These are phyloP conservation scores for Penaeus japonicus DNA, from an alignment of 1,140 invertebrate species.

Conservation along the genomic window DNA sequence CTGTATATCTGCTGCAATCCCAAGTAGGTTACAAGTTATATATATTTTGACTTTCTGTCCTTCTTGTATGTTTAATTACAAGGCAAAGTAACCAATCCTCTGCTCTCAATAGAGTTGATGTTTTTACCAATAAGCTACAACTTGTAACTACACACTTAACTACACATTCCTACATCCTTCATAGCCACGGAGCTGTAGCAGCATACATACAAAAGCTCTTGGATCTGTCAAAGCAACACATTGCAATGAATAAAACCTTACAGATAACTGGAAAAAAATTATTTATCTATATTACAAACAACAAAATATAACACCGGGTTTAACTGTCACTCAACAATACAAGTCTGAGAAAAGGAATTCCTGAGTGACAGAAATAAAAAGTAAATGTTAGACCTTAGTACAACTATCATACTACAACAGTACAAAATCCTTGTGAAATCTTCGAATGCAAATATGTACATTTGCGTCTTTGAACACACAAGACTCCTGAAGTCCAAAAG, in stretches of 20 bases:
- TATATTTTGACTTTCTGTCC: too few species aligned
- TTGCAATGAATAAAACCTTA: neutral
- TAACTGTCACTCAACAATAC: constrained; percentile 20
- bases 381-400: constrained; percentile 29
- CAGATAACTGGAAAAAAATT: neutral
- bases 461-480: constrained; percentile 29
- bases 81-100: too few species aligned
- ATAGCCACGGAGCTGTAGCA: neutral
- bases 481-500: neutral
- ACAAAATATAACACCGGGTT: constrained; percentile 10
- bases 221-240: neutral
- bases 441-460: constrained; percentile 26
- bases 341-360: neutral
- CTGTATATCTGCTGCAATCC: too few species aligned
- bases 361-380: neutral
- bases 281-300: neutral
- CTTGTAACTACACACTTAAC: too few species aligned
- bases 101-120: too few species aligned
- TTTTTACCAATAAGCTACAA: too few species aligned
- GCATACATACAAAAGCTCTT: neutral
- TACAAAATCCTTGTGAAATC: constrained; percentile 35
- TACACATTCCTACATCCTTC: neutral
- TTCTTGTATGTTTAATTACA: too few species aligned
- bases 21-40: too few species aligned
- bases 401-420: constrained; percentile 22